Evolutionary conservation across 1,140 invertebrate genomes (phyloP).

Genomic region (Heliconius congener): DNA sequence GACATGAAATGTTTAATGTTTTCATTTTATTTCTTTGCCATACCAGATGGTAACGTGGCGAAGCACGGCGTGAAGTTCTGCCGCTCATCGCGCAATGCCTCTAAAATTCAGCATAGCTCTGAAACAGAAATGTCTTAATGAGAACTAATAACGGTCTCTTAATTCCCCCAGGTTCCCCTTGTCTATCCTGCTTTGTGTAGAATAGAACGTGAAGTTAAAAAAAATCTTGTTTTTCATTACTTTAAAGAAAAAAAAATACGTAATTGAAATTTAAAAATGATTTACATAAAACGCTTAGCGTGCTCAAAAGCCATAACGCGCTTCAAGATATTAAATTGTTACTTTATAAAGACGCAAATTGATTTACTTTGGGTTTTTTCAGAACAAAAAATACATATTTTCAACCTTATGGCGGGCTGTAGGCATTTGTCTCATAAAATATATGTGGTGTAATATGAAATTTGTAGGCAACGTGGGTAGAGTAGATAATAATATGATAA

Average conservation of each 20-base stretch:
- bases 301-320: neutral
- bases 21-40: no score
- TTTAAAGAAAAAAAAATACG: neutral
- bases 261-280: neutral
- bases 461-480: constrained; percentile 10
- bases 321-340: constrained; percentile 1
- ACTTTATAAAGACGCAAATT: neutral
- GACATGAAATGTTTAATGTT: no score
- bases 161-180: no score
- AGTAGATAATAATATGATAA: neutral
- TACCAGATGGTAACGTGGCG: no score
- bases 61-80: no score
- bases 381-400: neutral
- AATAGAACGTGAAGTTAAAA: no score
- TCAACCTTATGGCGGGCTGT: neutral
- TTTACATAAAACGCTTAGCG: neutral
- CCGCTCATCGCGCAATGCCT: no score
- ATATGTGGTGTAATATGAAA: constrained; percentile 1
- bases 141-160: no score
- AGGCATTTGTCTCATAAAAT: neutral
- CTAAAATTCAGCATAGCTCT: no score
- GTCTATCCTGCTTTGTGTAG: no score
- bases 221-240: neutral
- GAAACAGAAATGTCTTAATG: no score
- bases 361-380: neutral